Evolutionary conservation across 2,113 vertebrate species (phyloP).

Genomic region (Sceloporus tristichus): DNA sequence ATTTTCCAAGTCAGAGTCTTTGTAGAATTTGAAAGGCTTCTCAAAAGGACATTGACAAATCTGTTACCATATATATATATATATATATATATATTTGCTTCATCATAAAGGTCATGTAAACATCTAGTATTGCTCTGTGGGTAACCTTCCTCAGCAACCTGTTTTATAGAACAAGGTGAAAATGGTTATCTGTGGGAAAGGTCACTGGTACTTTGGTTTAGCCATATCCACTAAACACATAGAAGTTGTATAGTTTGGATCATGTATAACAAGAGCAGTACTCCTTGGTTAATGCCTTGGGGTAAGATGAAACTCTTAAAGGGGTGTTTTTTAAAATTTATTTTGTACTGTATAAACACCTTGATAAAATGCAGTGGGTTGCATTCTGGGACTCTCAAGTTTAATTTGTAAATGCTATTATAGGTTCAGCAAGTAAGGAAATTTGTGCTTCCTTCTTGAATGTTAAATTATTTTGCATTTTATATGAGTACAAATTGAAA

Average conservation of each 20-base stretch:
- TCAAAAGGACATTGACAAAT: conserved; percentile 17
- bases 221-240: conserved; percentile 77
- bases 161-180: conserved; percentile 50
- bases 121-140: conserved; percentile 60
- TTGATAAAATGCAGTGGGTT: conserved; percentile 82
- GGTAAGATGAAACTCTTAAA: conserved; percentile 76
- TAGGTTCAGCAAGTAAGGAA: conserved; percentile 83
- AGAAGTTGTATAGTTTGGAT: conserved; percentile 78
- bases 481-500: conserved; percentile 83
- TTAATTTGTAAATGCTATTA: conserved; percentile 84
- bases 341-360: conserved; percentile 85
- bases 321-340: conserved; percentile 84
- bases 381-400: conserved; percentile 79
- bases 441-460: conserved; percentile 88
- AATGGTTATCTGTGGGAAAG: conserved; percentile 75
- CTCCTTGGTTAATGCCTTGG: conserved; percentile 78
- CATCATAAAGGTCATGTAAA: conserved; percentile 59
- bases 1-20: not conserved
- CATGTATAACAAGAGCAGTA: conserved; percentile 79
- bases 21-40: conserved; percentile 40
- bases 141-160: conserved; percentile 47
- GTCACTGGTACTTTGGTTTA: conserved; percentile 87
- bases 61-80: conserved; percentile 53
- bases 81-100: conserved; percentile 48
- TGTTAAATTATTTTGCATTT: conserved; percentile 86